phyloP scores from a whole-genome alignment of 2,888 invertebrate species.

The Phortica okadai region DNA sequence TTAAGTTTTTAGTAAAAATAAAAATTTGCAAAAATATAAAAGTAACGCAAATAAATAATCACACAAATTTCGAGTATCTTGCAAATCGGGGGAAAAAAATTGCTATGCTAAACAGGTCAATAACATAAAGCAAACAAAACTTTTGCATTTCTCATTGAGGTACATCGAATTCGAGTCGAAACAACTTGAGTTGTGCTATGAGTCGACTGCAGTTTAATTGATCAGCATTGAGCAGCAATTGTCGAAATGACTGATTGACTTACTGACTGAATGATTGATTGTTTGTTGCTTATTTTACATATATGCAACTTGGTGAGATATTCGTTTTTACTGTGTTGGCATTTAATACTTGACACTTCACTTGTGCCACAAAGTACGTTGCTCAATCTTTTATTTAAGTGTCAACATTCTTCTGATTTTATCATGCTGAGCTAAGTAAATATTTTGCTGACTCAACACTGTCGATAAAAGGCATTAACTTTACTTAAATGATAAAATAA shows the following conservation, averaged over 20 bases:
- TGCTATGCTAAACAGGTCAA: slow-evolving; percentile 8
- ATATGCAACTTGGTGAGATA: no score
- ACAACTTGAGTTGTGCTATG: background rate
- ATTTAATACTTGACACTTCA: no score
- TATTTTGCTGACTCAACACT: no score
- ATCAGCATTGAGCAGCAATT: background rate
- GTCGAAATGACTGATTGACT: background rate
- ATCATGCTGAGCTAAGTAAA: no score
- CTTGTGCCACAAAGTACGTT: no score
- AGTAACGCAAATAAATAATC: background rate
- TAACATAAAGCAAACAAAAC: background rate
- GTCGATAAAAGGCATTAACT: no score
- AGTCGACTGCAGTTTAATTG: background rate
- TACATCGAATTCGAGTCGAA: background rate
- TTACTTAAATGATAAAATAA: no score
- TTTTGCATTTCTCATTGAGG: background rate
- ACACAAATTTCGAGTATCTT: background rate
- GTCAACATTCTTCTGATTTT: no score
- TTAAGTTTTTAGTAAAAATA: background rate
- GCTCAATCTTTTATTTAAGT: no score
- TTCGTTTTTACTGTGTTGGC: no score
- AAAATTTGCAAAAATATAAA: background rate
- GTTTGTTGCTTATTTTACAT: background rate
- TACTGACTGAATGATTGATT: background rate
- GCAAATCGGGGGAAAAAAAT: background rate